Base-by-base conservation (phyloP, 2,797 vertebrate genomes). In the Rhinella marina region DNA sequence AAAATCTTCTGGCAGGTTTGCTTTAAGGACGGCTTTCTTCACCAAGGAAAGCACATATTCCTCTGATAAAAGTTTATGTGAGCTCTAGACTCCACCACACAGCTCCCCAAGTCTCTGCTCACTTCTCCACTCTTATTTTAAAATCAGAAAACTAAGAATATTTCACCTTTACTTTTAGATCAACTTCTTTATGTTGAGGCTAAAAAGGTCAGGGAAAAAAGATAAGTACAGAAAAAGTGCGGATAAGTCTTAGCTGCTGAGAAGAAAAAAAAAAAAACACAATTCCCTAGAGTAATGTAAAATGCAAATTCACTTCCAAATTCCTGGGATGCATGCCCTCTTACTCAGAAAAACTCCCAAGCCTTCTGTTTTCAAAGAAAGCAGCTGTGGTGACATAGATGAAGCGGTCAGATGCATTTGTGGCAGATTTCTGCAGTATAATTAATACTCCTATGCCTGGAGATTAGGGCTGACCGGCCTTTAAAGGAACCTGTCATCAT, bases 321-420 rank as follows among this genome's bases (percentile, higher is more conserved):
- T 88, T 88, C 87, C 83, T 88, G 57, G 77, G 57, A 86, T 82
- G 83, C 68, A 76, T 88, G 87, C 87, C 82, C 66, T 81, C 77
- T 73, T 73, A 25, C n/a, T 13, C 82, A 41, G 41, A 14, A 52
- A 73, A 72, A 85, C 77, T 85, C 87, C 76, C 82, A 62, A 56
- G 83, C 57, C 56, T 80, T 59, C 23, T 62, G 86, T 80, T 84
- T 88, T 81, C 48, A 82, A 66, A 88, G 57, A 81, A 88, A 85
- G 77, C 83, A 88, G 68, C 82, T 85, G 83, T 61, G 61, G n/a
- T 61, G 76, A 57, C n/a, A 19, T 14, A 64, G 54, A 80, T 48
- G 48, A 82, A 70, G 21, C 78, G 52, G 50, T 48, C 66, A 25
- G 72, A 77, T 59, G 21, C 17, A 83, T 78, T 76, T 62, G 56